Evolutionary conservation across 2,113 vertebrate species (phyloP).

Genomic region (Suncus etruscus): DNA sequence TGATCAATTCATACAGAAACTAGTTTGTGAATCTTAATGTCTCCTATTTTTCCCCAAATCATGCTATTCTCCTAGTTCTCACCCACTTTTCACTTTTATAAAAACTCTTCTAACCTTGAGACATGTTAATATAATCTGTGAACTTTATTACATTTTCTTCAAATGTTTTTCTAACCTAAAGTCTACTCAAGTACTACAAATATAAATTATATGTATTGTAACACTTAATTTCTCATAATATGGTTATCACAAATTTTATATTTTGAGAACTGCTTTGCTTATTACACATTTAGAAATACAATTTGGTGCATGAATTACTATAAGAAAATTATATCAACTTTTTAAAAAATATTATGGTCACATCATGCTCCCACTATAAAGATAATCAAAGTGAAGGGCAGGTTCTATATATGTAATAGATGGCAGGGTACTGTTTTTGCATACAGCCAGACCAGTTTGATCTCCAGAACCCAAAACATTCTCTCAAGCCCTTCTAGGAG

Average conservation of each 20-base stretch:
- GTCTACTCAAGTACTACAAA: background rate
- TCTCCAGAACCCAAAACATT: too few relatives aligned
- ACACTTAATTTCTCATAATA: background rate
- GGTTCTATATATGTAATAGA: too few relatives aligned
- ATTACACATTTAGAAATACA: slow-evolving; percentile 6
- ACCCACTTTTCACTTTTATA: background rate
- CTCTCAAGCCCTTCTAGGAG: too few relatives aligned
- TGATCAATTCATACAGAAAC: background rate
- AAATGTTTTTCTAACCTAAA: background rate
- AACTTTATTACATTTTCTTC: background rate
- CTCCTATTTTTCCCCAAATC: background rate
- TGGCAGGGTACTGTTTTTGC: too few relatives aligned
- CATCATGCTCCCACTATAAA: background rate
- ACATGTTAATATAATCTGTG: background rate
- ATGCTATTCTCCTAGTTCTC: background rate
- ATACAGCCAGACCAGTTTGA: too few relatives aligned
- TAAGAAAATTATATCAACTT: background rate
- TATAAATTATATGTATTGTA: slow-evolving; percentile 1
- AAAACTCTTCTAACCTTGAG: background rate
- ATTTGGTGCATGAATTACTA: background rate
- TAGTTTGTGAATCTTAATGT: background rate
- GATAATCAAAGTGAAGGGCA: background rate
- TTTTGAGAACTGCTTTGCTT: background rate
- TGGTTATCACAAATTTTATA: background rate
- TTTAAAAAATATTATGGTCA: background rate